phyloP scores from a whole-genome alignment of 2,113 vertebrate species.

The Scartelaos histophorus region DNA sequence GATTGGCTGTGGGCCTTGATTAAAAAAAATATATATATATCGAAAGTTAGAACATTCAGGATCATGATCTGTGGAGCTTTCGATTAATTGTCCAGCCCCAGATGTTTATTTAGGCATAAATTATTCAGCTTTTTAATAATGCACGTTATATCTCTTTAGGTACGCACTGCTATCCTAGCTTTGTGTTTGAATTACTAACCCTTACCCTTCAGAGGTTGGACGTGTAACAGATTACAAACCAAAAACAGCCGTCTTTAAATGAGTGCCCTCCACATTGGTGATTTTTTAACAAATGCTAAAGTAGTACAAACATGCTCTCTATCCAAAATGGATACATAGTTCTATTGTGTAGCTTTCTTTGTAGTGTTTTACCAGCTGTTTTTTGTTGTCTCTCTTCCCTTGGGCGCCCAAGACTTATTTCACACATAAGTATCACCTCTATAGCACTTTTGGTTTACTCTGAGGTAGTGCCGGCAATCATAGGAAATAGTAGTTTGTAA shows the following conservation, averaged over 20 bases:
- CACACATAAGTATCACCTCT: slow-evolving; percentile 9
- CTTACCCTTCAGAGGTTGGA: not conserved
- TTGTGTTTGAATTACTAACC: not conserved
- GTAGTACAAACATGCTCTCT: not conserved
- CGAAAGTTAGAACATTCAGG: too few species aligned
- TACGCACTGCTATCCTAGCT: not conserved
- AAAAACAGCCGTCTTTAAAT: not conserved
- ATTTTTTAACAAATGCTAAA: not conserved
- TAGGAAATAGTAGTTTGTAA: not conserved
- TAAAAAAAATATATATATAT: too few species aligned
- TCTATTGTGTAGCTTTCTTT: not conserved
- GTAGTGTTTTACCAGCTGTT: slow-evolving; percentile 7
- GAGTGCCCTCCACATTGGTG: not conserved
- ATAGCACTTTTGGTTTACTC: slow-evolving; percentile 5
- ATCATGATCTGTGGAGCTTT: too few species aligned
- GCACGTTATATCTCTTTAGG: too few species aligned
- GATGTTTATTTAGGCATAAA: too few species aligned
- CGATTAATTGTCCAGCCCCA: too few species aligned
- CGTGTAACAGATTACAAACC: not conserved
- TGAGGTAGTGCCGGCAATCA: not conserved
- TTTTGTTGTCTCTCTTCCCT: not conserved
- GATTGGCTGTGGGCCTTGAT: too few species aligned
- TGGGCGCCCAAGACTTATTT: not conserved
- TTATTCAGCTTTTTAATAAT: too few species aligned
- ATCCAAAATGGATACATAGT: not conserved